phyloP scores from a whole-genome alignment of 1,140 invertebrate genomes.

The Atta cephalotes region DNA sequence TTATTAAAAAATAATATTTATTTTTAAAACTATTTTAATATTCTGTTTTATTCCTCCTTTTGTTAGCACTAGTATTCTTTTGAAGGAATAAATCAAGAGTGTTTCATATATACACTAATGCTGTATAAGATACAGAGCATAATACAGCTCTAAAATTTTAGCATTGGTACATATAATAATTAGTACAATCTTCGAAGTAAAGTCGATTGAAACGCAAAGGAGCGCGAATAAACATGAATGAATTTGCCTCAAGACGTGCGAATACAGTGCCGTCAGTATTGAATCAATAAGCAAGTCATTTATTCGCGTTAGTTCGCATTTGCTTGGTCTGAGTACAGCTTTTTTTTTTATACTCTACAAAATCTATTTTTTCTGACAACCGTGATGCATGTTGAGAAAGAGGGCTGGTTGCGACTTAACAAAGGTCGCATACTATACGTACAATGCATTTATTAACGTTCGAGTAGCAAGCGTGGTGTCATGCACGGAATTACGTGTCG shows the following conservation, averaged over 20 bases:
- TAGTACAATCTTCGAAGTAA: background rate
- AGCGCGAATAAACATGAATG: background rate
- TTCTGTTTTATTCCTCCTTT: too few species aligned
- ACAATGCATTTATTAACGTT: constrained; percentile 59
- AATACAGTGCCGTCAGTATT: background rate
- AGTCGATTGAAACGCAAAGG: background rate
- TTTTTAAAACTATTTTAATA: too few species aligned
- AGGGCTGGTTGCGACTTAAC: constrained; percentile 18
- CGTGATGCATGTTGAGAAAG: background rate
- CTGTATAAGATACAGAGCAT: background rate
- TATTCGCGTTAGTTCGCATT: background rate
- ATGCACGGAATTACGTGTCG: constrained; percentile 57
- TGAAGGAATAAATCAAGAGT: too few species aligned
- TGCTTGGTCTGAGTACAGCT: background rate
- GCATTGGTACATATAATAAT: background rate
- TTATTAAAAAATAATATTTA: too few species aligned
- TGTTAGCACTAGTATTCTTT: too few species aligned
- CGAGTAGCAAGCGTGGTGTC: constrained; percentile 45
- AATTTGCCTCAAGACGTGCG: background rate
- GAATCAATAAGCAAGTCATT: background rate
- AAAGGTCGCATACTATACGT: constrained; percentile 12
- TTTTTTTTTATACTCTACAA: background rate
- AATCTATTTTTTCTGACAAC: background rate
- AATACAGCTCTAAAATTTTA: background rate
- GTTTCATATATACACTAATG: too few species aligned